phyloP scores from a whole-genome alignment of 2,888 invertebrate species.

The Noctua pronuba region DNA sequence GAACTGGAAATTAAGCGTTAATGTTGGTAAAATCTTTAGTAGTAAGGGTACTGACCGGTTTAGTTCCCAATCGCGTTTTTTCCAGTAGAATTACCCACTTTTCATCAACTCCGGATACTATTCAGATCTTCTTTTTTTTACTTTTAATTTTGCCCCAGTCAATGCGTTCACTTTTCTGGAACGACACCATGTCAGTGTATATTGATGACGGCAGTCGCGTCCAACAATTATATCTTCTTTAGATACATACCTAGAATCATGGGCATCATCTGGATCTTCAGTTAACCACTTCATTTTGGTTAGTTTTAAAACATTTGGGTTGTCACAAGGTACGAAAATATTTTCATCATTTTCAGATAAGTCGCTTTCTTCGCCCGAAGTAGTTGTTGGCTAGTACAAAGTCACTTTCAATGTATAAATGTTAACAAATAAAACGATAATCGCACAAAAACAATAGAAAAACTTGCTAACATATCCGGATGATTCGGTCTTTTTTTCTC shows the following conservation, averaged over 20 bases:
- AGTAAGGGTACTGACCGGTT: constrained; percentile 6
- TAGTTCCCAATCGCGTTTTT: constrained; percentile 5
- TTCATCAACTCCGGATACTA: constrained; percentile 56
- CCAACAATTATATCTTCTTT: constrained; percentile 3
- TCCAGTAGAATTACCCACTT: constrained; percentile 39
- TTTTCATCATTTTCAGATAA: constrained; percentile 66
- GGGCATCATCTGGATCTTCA: constrained; percentile 76
- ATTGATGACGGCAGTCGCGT: constrained; percentile 28
- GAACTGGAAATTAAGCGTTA: constrained; percentile 74
- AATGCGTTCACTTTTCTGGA: constrained; percentile 85
- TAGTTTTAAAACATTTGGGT: constrained; percentile 80
- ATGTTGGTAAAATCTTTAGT: constrained; percentile 12
- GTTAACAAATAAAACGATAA: constrained; percentile 30
- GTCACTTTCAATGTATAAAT: constrained; percentile 48
- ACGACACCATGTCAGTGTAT: constrained; percentile 77
- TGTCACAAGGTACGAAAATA: constrained; percentile 62
- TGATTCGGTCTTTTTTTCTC: constrained; percentile 57
- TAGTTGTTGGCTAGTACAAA: constrained; percentile 68
- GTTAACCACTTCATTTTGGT: constrained; percentile 87
- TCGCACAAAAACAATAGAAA: constrained; percentile 36
- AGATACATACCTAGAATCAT: constrained; percentile 81
- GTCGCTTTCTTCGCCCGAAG: constrained; percentile 69
- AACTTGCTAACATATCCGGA: constrained; percentile 67
- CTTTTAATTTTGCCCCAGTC: constrained; percentile 81
- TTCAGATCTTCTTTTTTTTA: constrained; percentile 56